Percentiles rank a stretch among this genome's conserved stretches.
Evolutionary conservation across 2,113 vertebrate genomes (phyloP).

Genomic region (Anolis carolinensis): DNA sequence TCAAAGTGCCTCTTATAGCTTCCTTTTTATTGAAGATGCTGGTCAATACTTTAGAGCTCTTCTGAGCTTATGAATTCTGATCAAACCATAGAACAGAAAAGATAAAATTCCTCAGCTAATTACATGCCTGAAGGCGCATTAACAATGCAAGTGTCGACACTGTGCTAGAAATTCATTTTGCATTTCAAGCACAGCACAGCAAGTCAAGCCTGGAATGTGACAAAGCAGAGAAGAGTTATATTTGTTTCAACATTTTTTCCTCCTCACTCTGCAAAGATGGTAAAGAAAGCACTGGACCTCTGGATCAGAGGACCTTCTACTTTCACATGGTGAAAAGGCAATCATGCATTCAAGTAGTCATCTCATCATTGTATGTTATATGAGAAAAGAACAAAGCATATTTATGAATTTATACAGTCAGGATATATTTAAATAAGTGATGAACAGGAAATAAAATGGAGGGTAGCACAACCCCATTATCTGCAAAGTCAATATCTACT

Average conservation of each 20-base stretch:
- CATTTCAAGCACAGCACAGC: conserved; percentile 78
- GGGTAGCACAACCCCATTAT: no score
- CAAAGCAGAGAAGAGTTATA: conserved; percentile 77
- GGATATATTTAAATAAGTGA: background rate
- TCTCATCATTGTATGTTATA: conserved; percentile 19
- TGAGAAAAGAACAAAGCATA: background rate
- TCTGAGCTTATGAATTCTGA: conserved; percentile 79
- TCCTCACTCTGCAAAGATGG: conserved; percentile 44
- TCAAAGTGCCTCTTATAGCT: conserved; percentile 68
- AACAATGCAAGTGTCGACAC: conserved; percentile 82
- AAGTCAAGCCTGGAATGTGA: conserved; percentile 75
- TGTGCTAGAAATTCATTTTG: conserved; percentile 79
- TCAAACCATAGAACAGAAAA: conserved; percentile 82
- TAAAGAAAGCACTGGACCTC: conserved; percentile 43
- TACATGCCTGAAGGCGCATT: conserved; percentile 86
- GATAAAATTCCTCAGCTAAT: conserved; percentile 84
- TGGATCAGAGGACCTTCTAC: conserved; percentile 53
- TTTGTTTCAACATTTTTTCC: conserved; percentile 66
- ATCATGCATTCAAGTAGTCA: conserved; percentile 40
- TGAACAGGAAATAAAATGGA: no score
- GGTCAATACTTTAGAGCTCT: conserved; percentile 80
- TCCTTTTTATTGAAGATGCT: conserved; percentile 72
- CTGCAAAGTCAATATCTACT: no score
- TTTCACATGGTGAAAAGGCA: conserved; percentile 51
- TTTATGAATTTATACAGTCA: background rate